Base-by-base conservation (phyloP, 2,113 vertebrate genomes). In the Hemichromis elongatus region DNA sequence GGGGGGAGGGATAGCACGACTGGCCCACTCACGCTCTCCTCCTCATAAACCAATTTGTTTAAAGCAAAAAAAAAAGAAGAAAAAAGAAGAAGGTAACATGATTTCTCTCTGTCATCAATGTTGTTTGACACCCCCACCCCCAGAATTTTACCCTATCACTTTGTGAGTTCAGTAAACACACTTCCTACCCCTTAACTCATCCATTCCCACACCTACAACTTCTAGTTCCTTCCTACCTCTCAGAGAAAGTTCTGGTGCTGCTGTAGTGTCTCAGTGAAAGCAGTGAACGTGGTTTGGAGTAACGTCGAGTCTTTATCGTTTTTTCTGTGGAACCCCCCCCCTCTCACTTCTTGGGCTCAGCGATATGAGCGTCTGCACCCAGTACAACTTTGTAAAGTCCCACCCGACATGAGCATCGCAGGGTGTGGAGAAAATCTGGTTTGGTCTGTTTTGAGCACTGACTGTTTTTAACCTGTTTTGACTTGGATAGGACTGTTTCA, bases 401-500 rank as follows among this genome's bases (percentile, higher is more conserved):
- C 42, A 24, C 82, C 68, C 33, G 24, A 55, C 21, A 84, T 28
- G 52, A 85, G 56, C 24, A 42, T 37, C 21, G 84, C 82, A 53
- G 86, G 70, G 73, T 73, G 86, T 70, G 75, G 82, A 77, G 24
- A 54, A 86, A 70, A 77, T 79, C 83, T 79, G 83, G 75, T 88
- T 81, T 85, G 89, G 75, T 91, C 88, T 90, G 88, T 91, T 91
- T 66, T 88, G 84, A 93, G 90, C 88, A 92, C 86, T 87, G 88
- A 93, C 92, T 92, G 88, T 93, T 94, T 92, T 92, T 87, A 93
- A 85, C 53, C 82, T 16, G 68, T 89, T 80, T 63, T 92, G 75
- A 81, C 68, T 86, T 90, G 73, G 84, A 89, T 80, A 53, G 63
- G 84, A 91, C 53, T 57, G 81, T 57, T 87, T 91, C 83, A 89